Conservation (phyloP, 2,113 vertebrate genomes). For the Atrichornis clamosus region DNA sequence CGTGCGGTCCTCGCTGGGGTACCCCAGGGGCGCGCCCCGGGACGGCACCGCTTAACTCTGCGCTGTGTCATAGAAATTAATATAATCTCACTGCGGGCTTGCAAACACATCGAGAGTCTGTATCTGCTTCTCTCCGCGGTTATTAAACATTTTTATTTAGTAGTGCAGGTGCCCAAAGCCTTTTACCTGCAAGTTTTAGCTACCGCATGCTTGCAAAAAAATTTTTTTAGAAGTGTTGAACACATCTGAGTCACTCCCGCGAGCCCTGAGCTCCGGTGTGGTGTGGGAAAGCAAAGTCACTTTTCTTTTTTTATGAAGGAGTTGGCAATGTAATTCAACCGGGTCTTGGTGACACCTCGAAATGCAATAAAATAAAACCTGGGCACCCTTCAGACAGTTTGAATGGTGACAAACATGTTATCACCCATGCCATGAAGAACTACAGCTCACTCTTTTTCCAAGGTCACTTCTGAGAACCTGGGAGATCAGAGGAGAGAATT, state of each 20-base stretch:
- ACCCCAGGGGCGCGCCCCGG: background rate
- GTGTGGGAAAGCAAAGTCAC: background rate
- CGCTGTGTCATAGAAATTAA: accelerated
- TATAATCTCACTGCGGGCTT: accelerated
- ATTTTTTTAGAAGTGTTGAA: too few species aligned
- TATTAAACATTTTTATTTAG: background rate
- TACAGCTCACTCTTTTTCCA: background rate
- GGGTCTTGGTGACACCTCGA: background rate
- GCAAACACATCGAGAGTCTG: accelerated
- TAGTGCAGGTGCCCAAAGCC: background rate
- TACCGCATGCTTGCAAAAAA: accelerated
- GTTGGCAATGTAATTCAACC: background rate
- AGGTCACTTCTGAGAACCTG: constrained; percentile 25
- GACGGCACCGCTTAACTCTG: background rate
- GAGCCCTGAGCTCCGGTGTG: accelerated
- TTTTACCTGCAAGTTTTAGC: background rate
- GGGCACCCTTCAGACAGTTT: background rate
- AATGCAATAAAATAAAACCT: constrained; percentile 25
- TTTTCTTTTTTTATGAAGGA: background rate
- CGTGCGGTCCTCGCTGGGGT: background rate
- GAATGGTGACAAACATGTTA: background rate
- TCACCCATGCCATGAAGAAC: background rate
- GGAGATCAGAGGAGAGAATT: background rate
- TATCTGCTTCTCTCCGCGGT: accelerated
- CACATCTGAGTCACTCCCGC: accelerated